A percentile compares a stretch with the other conserved stretches of the same genome.
Conservation (phyloP, 2,797 vertebrate species). For the Oceanodroma leucorhoa region DNA sequence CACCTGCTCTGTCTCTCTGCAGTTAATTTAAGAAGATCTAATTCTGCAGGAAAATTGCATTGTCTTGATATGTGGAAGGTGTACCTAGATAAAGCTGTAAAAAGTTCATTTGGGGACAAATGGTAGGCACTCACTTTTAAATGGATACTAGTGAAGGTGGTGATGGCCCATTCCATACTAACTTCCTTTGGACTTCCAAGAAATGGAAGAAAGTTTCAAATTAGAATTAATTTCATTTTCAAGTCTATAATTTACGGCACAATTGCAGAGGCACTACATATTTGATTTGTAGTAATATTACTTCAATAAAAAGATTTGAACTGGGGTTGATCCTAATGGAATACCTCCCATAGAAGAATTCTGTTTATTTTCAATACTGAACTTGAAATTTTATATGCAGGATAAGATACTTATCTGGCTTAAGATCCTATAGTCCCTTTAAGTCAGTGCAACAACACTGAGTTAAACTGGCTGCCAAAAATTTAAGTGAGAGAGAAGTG, state of each 20-base stretch:
- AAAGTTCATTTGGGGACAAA: background rate
- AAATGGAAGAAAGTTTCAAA: background rate
- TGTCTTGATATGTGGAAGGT: background rate
- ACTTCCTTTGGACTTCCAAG: background rate
- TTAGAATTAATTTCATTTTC: background rate
- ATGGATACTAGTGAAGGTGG: background rate
- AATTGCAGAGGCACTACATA: background rate
- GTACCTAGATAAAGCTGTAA: slow-evolving; percentile 3
- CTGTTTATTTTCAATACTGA: background rate
- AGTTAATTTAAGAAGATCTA: background rate
- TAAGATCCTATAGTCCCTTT: background rate
- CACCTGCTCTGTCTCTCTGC: background rate
- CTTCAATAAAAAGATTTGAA: background rate
- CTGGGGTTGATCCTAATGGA: background rate
- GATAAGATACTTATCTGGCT: background rate
- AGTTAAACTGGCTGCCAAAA: slow-evolving; percentile 33
- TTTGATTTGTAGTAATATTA: background rate
- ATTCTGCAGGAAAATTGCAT: background rate
- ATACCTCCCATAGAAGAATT: background rate
- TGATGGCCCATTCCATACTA: background rate
- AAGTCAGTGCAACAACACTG: background rate
- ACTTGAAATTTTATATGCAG: background rate
- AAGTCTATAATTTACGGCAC: background rate
- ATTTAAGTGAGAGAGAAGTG: background rate
- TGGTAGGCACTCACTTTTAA: background rate